Conservation (phyloP, 37 sponge, comb jelly and placozoan genomes). For the Diacarnus erythraeanus region DNA sequence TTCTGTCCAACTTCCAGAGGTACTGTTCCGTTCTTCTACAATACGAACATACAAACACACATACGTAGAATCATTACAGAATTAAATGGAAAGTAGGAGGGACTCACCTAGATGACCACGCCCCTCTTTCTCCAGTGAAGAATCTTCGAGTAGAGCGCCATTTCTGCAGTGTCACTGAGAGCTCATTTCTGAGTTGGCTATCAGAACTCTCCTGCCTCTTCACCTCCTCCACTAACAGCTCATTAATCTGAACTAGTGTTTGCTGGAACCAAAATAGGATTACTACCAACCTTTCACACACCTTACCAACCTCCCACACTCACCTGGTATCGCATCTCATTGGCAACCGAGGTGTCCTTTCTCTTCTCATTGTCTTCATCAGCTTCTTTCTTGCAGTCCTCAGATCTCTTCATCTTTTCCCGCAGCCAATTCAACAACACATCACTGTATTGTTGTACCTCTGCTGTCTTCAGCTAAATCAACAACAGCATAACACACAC, state of each 20-base stretch:
- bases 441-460: conserved; percentile 12
- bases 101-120: conserved; percentile 74
- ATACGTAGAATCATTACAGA: not conserved
- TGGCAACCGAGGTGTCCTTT: not conserved
- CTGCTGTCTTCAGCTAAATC: conserved; percentile 32
- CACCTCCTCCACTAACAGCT: conserved; percentile 14
- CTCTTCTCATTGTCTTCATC: conserved; percentile 9
- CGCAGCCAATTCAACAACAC: conserved; percentile 36
- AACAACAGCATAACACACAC: not conserved
- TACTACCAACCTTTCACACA: not conserved
- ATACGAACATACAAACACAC: not conserved
- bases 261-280: not conserved
- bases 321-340: conserved; percentile 19
- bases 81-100: not conserved
- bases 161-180: conserved; percentile 21
- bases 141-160: conserved; percentile 57
- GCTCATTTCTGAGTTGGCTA: conserved; percentile 30
- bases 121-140: conserved; percentile 79
- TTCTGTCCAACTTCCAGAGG: conserved; percentile 78
- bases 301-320: not conserved
- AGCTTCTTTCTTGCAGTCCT: not conserved
- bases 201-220: conserved; percentile 38
- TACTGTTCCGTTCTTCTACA: conserved; percentile 44
- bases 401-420: not conserved
- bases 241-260: not conserved